phyloP scores from a whole-genome alignment of 2,113 vertebrate genomes.

The Cottus gobio region DNA sequence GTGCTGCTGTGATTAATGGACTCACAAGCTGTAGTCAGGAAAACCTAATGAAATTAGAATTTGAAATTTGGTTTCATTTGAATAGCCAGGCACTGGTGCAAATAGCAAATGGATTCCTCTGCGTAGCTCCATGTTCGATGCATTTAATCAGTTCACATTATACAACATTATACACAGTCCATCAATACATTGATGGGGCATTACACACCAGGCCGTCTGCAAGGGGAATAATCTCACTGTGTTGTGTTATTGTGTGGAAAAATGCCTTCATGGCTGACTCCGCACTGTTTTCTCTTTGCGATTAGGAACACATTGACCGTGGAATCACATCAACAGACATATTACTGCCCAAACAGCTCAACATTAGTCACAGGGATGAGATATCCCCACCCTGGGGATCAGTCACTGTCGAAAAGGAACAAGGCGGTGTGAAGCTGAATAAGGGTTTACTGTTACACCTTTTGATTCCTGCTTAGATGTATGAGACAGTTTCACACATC shows the following conservation, averaged over 20 bases:
- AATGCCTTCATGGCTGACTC: not conserved
- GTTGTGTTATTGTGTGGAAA: slow-evolving; percentile 24
- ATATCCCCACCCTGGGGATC: slow-evolving; percentile 51
- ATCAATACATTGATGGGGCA: slow-evolving; percentile 30
- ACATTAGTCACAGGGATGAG: slow-evolving; percentile 54
- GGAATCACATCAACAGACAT: slow-evolving; percentile 41
- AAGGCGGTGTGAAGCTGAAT: slow-evolving; percentile 39
- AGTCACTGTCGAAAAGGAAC: slow-evolving; percentile 41
- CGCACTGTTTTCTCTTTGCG: not conserved
- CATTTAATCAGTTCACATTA: slow-evolving; percentile 60
- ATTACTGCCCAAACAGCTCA: slow-evolving; percentile 48
- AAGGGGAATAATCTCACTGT: slow-evolving; percentile 7
- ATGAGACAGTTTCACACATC: slow-evolving; percentile 52
- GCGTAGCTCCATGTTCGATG: slow-evolving; percentile 22
- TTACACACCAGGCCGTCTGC: slow-evolving; percentile 24
- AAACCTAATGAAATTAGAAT: slow-evolving; percentile 75
- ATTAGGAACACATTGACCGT: slow-evolving; percentile 19
- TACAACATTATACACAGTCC: slow-evolving; percentile 14
- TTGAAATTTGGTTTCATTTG: slow-evolving; percentile 70
- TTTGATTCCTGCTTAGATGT: slow-evolving; percentile 54
- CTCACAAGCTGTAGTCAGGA: slow-evolving; percentile 52
- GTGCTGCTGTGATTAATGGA: slow-evolving; percentile 71
- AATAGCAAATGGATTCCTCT: slow-evolving; percentile 54
- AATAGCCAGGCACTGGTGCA: slow-evolving; percentile 49
- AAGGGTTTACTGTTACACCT: slow-evolving; percentile 54